Conservation (phyloP, 2,888 invertebrate genomes). For the Limnephilus auricula region DNA sequence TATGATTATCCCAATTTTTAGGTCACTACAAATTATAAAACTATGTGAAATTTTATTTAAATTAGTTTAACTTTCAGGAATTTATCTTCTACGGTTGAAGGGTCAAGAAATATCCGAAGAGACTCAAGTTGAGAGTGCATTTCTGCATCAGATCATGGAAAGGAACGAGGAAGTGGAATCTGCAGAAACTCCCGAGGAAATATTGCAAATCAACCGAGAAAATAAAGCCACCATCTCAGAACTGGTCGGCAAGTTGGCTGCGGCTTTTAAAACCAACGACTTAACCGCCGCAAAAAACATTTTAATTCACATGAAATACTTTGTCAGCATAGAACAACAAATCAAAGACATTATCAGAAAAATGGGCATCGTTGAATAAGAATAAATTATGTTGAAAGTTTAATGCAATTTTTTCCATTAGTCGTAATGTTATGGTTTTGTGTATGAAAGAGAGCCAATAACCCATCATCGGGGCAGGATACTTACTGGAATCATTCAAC, state of each 20-base stretch:
- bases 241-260: slow-evolving; percentile 79
- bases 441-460: neutral
- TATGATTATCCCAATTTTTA: too few species aligned
- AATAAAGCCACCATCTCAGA: slow-evolving; percentile 78
- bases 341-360: slow-evolving; percentile 82
- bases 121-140: slow-evolving; percentile 81
- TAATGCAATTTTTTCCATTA: neutral
- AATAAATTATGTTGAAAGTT: slow-evolving; percentile 5
- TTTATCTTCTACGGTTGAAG: slow-evolving; percentile 87
- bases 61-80: slow-evolving; percentile 73
- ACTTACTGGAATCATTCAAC: too few species aligned
- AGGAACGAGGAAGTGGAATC: slow-evolving; percentile 90
- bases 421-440: neutral
- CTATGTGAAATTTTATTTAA: neutral
- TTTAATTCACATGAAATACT: slow-evolving; percentile 90
- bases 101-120: slow-evolving; percentile 83
- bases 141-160: slow-evolving; percentile 92
- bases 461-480: too few species aligned
- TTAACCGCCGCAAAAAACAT: slow-evolving; percentile 81
- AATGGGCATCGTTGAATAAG: slow-evolving; percentile 77
- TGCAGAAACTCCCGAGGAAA: slow-evolving; percentile 78
- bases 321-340: slow-evolving; percentile 86
- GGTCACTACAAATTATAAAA: too few species aligned
- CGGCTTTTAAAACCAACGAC: slow-evolving; percentile 82
- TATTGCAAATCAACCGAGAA: slow-evolving; percentile 78